Evolutionary conservation across 2,797 vertebrate species (phyloP).

Genomic region (Cyclura pinguis): DNA sequence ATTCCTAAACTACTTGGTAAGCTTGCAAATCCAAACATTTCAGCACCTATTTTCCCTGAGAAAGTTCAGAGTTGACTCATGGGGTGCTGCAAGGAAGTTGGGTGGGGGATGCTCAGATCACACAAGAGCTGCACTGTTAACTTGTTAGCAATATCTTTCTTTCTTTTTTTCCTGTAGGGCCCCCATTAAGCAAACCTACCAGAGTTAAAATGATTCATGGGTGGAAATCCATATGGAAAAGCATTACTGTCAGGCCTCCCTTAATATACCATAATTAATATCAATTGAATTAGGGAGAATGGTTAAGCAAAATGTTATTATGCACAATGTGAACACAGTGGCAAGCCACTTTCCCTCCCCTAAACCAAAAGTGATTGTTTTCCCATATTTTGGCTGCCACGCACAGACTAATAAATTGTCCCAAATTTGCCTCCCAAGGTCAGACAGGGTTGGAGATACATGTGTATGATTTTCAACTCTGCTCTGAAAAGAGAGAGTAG

Average conservation of each 20-base stretch:
- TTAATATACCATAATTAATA: slow-evolving; percentile 68
- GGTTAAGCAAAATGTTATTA: slow-evolving; percentile 67
- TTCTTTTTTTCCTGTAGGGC: slow-evolving; percentile 47
- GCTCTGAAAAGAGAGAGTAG: slow-evolving; percentile 73
- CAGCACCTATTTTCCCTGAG: slow-evolving; percentile 52
- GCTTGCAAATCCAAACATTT: slow-evolving; percentile 52
- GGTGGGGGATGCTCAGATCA: neutral
- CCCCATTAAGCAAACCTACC: slow-evolving; percentile 64
- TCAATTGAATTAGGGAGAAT: slow-evolving; percentile 67
- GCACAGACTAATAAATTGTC: slow-evolving; percentile 66
- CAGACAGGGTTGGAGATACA: slow-evolving; percentile 73
- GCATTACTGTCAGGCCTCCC: slow-evolving; percentile 66
- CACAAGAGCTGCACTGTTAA: slow-evolving; percentile 36
- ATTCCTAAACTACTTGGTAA: slow-evolving; percentile 50
- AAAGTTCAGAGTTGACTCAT: slow-evolving; percentile 48
- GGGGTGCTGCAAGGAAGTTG: neutral
- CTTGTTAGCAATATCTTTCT: slow-evolving; percentile 40
- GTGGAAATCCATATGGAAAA: slow-evolving; percentile 62
- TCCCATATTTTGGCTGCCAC: slow-evolving; percentile 61
- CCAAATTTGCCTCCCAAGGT: slow-evolving; percentile 75
- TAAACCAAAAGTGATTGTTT: slow-evolving; percentile 59
- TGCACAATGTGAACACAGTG: slow-evolving; percentile 51
- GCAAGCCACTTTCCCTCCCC: neutral
- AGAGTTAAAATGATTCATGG: slow-evolving; percentile 46
- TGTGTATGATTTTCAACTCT: slow-evolving; percentile 74